phyloP scores from a whole-genome alignment of 2,113 vertebrate genomes.

The western clawed frog (Xenopus tropicalis) region UCB_Xtro_10.0 CM004443.2:149406001-149406500 shows the following conservation, averaged over 20 bases:
- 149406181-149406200: conserved; percentile 67
- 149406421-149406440: too few species aligned
- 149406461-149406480: too few species aligned
- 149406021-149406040: too few species aligned
- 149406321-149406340: conserved; percentile 57
- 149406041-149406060: too few species aligned
- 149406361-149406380: too few species aligned
- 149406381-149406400: too few species aligned
- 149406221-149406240: conserved; percentile 78
- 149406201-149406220: conserved; percentile 72
- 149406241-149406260: conserved; percentile 76
- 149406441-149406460: too few species aligned
- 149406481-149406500: too few species aligned
- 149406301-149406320: conserved; percentile 61
- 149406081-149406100: conserved; percentile 75
- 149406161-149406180: conserved; percentile 76
- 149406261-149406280: conserved; percentile 78
- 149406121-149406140: too few species aligned
- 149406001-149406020: too few species aligned
- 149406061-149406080: conserved; percentile 66
- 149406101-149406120: conserved; percentile 83
- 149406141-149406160: conserved; percentile 77
- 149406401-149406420: too few species aligned
- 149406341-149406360: conserved; percentile 56
- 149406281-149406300: conserved; percentile 69